Base-by-base conservation (phyloP, 2,113 vertebrate genomes). In the Callithrix jacchus region DNA sequence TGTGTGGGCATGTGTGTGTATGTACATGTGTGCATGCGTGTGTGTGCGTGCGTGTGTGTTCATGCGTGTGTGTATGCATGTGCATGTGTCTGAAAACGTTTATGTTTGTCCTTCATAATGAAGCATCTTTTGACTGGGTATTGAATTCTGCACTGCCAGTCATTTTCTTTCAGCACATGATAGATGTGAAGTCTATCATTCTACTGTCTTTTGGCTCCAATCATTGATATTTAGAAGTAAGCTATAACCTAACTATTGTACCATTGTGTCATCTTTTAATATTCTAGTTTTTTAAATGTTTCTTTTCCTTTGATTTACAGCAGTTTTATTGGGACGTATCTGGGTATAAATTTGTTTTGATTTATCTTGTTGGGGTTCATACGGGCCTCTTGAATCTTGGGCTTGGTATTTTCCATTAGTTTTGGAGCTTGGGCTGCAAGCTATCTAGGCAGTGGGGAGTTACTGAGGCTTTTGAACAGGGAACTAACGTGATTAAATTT, bases 401-500 rank as follows among this genome's bases (percentile, higher is more conserved):
- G 58, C 83, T 32, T 58, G 37, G 18, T 21, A 23, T 25, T 81
- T 10, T 14, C 12, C 9, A 1, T 73, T 54, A 1, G 42, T 14
- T 30, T 52, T 23, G 79, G 79, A 3, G 0, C 47, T 42, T 3
- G 5, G n/a, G 40, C 47, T 52, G 0, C 6, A 1, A 1, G 0
- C 42, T 1, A 0, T 56, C 0, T 5, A 2, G 10, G 30, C 70
- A 20, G 23, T 3, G 0, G 17, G 68, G 23, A 25, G 61, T n/a
- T 12, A 0, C 70, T 30, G 25, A 66, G 61, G 61, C 25, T 80
- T n/a, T 8, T 11, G 16, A 52, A 12, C 6, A 1, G 25, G 47
- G 32, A 30, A 27, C 1, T 0, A 25, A 3, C 0, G 0, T 1
- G 5, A 10, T 20, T 4, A 10, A 20, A 1, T 25, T 20, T 13